Evolutionary conservation across 2,797 vertebrate species (phyloP).

Genomic region (Malurus splendens): DNA sequence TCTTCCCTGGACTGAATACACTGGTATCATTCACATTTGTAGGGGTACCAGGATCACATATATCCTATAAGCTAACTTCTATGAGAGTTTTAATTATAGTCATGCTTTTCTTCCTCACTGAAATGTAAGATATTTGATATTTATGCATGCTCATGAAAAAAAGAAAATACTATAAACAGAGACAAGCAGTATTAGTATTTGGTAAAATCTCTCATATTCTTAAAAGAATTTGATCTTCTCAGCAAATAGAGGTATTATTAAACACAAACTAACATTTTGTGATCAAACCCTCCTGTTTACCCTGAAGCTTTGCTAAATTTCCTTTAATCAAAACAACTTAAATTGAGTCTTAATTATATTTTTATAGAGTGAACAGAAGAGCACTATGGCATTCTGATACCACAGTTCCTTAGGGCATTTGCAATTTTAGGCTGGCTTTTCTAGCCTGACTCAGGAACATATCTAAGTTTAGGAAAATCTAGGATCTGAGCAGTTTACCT

Average conservation of each 20-base stretch:
- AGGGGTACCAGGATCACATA: background rate
- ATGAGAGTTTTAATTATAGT: conserved; percentile 2
- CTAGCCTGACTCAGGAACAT: background rate
- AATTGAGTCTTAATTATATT: background rate
- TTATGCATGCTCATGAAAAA: background rate
- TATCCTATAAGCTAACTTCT: background rate
- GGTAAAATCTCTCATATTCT: background rate
- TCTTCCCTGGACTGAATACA: background rate
- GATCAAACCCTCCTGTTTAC: conserved; percentile 12
- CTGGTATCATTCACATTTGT: background rate
- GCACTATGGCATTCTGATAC: background rate
- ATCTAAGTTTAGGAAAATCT: background rate
- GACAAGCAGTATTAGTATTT: background rate
- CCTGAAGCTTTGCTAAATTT: background rate
- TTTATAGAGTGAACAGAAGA: background rate
- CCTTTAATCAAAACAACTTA: conserved; percentile 24
- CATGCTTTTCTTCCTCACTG: background rate
- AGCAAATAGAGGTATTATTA: background rate
- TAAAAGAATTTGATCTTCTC: background rate
- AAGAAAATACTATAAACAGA: background rate
- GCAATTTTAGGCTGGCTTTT: background rate
- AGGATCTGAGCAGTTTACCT: background rate
- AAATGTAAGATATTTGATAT: background rate
- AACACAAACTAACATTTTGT: background rate
- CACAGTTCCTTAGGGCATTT: background rate